These are phyloP conservation scores for Thymelicus sylvestris DNA, from an alignment of 2,888 invertebrate genomes.

Conservation along the genomic window DNA sequence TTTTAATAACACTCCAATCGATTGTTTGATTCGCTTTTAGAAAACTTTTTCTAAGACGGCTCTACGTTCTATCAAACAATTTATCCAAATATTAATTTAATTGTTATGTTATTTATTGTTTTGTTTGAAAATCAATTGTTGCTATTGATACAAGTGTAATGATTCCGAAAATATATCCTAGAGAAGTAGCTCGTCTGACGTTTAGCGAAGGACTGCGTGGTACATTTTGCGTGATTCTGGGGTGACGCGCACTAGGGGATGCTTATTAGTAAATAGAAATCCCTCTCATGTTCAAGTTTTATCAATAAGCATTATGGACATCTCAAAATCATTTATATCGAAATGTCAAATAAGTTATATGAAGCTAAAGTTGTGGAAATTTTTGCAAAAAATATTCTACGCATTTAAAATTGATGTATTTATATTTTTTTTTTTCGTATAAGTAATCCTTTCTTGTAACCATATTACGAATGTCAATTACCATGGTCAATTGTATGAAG, in stretches of 20 bases:
- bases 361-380: too few relatives aligned
- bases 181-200: slow-evolving; percentile 67
- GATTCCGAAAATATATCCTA: slow-evolving; percentile 51
- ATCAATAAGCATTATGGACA: not conserved
- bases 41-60: not conserved
- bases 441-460: too few relatives aligned
- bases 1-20: slow-evolving; percentile 1
- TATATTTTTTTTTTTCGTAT: too few relatives aligned
- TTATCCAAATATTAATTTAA: not conserved
- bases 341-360: too few relatives aligned
- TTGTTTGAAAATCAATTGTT: slow-evolving; percentile 50
- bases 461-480: too few relatives aligned
- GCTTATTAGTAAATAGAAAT: slow-evolving; percentile 46
- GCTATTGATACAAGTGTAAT: slow-evolving; percentile 25
- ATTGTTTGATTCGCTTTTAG: not conserved
- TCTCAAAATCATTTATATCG: too few relatives aligned
- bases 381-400: too few relatives aligned
- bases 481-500: too few relatives aligned
- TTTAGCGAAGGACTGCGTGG: slow-evolving; percentile 75
- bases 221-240: slow-evolving; percentile 62
- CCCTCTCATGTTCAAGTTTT: slow-evolving; percentile 23
- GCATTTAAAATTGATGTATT: too few relatives aligned
- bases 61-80: not conserved
- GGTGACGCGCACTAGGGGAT: slow-evolving; percentile 75
- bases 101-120: slow-evolving; percentile 46